Base-by-base conservation (phyloP, 2,797 vertebrate genomes). In the Acanthurus leucopareius region DNA sequence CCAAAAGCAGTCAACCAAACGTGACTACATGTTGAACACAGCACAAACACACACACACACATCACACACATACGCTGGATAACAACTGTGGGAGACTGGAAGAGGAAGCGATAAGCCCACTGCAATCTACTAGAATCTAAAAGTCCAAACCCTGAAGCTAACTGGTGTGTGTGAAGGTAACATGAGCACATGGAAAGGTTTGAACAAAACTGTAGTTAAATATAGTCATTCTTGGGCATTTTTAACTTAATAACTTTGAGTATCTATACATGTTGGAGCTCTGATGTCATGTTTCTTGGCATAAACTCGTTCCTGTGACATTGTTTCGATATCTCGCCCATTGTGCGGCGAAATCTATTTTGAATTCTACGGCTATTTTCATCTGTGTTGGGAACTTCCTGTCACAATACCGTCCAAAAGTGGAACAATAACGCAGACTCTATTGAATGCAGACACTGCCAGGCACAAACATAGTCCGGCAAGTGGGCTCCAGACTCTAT, bases 401-500 rank as follows among this genome's bases (percentile, higher is more conserved):
- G 11, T 72, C 64, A 71, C 84, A 86, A 69, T 66, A 28, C 45
- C 48, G 54, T 53, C 3, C 53, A 72, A 73, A 54, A 48, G 53
- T 57, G 57, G 60, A 88, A 91, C 88, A 90, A 91, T 82, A 75
- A 81, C 49, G 57, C 51, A 48, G 77, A 71, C 77, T 79, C 44
- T 63, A 69, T 61, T 87, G 83, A 86, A 71, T 22, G 64, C 77
- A 85, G 75, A 80, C 59, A 61, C 20, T 3, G 32, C 60, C 52
- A 22, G 60, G 48, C 51, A 44, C 53, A 65, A 73, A 68, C 47
- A 75, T 16, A 69, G 64, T 15, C 52, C 1, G 38, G 53, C 75
- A 57, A 91, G 42, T 63, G 73, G 80, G 77, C 86, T 91, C 86
- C 85, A 80, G 80, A 57, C 81, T 86, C 86, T 80, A 83, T 90